A percentile compares a stretch with the other conserved stretches of the same genome.
Evolutionary conservation across 1,140 invertebrate species (phyloP).

Genomic region (Phocides pigmalion): DNA sequence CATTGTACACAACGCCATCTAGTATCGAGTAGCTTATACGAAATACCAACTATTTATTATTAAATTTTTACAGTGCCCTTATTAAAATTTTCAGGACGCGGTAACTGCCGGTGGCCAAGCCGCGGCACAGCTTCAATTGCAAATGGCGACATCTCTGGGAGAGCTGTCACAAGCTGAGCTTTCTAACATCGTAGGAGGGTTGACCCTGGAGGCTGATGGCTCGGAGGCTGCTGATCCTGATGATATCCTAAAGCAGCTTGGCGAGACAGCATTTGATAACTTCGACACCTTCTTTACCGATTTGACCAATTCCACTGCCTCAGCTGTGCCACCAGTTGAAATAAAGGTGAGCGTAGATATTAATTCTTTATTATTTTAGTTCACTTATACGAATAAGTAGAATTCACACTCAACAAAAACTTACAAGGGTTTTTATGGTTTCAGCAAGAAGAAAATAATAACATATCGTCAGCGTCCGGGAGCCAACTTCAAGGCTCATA

Average conservation of each 20-base stretch:
- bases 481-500: slow-evolving; percentile 73
- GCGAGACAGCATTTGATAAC: slow-evolving; percentile 86
- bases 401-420: background rate
- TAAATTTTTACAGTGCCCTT: background rate
- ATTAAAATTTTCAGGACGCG: slow-evolving; percentile 69
- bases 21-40: background rate
- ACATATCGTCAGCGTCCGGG: slow-evolving; percentile 71
- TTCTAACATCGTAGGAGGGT: slow-evolving; percentile 85
- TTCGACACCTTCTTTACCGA: slow-evolving; percentile 82
- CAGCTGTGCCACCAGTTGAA: slow-evolving; percentile 70
- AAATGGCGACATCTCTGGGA: slow-evolving; percentile 81
- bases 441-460: slow-evolving; percentile 84
- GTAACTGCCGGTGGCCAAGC: slow-evolving; percentile 71
- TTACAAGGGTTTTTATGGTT: slow-evolving; percentile 25
- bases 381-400: too few relatives aligned
- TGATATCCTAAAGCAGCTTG: slow-evolving; percentile 89
- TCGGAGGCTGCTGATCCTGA: slow-evolving; percentile 86
- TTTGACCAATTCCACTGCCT: slow-evolving; percentile 73
- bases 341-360: slow-evolving; percentile 65
- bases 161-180: slow-evolving; percentile 88
- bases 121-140: slow-evolving; percentile 67
- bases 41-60: background rate
- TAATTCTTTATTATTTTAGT: background rate
- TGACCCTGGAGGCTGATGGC: slow-evolving; percentile 72
- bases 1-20: slow-evolving; percentile 13